These are phyloP conservation scores for Corythornis vintsioides DNA, from an alignment of 2,113 vertebrate species.

Conservation along the genomic window DNA sequence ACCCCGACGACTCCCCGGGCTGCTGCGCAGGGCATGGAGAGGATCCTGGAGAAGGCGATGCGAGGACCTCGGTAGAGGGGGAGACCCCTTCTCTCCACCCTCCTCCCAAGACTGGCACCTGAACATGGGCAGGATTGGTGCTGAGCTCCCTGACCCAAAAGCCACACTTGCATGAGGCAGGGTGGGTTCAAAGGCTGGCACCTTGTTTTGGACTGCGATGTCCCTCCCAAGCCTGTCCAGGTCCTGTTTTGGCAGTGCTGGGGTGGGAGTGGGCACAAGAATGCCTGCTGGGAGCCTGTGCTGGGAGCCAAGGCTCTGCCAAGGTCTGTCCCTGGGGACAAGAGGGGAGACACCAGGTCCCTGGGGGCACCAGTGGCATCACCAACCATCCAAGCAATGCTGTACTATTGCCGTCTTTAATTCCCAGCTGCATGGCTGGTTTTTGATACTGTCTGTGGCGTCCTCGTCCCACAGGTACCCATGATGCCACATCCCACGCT, in stretches of 20 bases:
- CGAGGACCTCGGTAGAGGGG: fast-evolving
- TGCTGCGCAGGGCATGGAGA: not conserved
- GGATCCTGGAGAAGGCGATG: not conserved
- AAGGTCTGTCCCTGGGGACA: not conserved
- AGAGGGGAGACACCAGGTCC: fast-evolving
- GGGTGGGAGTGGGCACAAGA: not conserved
- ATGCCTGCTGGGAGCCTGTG: not conserved
- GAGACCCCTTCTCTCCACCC: not conserved
- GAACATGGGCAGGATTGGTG: not conserved
- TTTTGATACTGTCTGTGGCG: not conserved
- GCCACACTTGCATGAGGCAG: not conserved
- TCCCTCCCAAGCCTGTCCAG: not conserved
- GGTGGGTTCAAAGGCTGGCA: not conserved
- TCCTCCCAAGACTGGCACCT: not conserved
- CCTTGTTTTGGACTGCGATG: not conserved
- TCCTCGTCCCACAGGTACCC: fast-evolving
- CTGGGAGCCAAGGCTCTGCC: not conserved
- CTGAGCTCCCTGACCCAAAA: not conserved
- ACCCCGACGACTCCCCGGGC: not conserved
- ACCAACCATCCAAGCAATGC: not conserved
- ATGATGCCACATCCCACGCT: fast-evolving
- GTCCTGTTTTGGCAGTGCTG: not conserved
- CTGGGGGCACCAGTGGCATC: not conserved
- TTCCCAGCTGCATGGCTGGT: not conserved
- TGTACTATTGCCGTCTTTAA: not conserved